Evolutionary conservation across 1,140 invertebrate genomes (phyloP), one percentile per base, ranked within the genome.

Genomic region (Sitobion miscanthi): DNA sequence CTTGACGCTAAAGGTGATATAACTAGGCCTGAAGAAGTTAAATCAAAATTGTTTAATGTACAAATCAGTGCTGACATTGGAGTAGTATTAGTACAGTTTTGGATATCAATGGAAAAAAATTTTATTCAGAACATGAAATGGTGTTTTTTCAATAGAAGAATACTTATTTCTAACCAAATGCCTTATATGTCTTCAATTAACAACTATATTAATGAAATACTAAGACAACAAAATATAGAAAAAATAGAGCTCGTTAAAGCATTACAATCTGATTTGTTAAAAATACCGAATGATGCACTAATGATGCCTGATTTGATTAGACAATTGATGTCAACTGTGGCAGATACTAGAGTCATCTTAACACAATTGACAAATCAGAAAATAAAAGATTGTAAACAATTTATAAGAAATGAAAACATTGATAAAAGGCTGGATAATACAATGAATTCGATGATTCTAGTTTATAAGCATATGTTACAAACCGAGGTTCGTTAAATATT

Each of bases 391-490:
- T 85, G 91, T 57, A 57, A 2, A 30, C 47, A 57, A 20, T 54
- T 93, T 57, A 86, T 93, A 17, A 38, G 8, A 85, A 57, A 93
- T 9, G 82, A 57, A 93, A 86, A 38, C 25, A 54, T 93, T 30
- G 35, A 30, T 42, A 62, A 14, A 21, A 86, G 49, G 52, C 35
- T 93, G 5, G 91, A 85, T n/a, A 57, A 45, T 54, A 52, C 57
- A 54, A 86, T 93, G 35, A 38, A 14, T 45, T 93, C 82, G 4
- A 30, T 93, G 25, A 38, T 93, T 30, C 20, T 38, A 2, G 6
- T 93, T 30, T 93, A 86, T n/a, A 93, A 38, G 20, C n/a, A 42
- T 57, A 93, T 93, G 25, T 85, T 93, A 85, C 91, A 93, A 85
- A 21, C 49, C 2, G 91, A 93, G 49, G 91, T 93, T 35, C 21